Conservation (phyloP, 2,113 vertebrate species). For the Furnarius figulus region DNA sequence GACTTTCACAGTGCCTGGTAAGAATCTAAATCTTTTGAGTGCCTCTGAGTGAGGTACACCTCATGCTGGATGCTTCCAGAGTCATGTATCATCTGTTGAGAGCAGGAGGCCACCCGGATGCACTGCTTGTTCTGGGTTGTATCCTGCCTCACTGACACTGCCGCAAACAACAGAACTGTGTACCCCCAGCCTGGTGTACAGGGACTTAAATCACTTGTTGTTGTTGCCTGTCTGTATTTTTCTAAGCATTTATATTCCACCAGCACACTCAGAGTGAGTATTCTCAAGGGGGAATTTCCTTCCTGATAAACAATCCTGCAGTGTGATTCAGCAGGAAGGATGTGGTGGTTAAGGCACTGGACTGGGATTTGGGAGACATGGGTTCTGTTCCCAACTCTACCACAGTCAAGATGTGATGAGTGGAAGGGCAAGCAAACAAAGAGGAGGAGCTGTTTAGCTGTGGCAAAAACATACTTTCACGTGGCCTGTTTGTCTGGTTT, state of each 20-base stretch:
- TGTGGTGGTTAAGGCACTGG: slow-evolving; percentile 50
- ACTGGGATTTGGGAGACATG: slow-evolving; percentile 15
- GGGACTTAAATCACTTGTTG: slow-evolving; percentile 1
- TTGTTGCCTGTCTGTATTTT: slow-evolving; percentile 23
- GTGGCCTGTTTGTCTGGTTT: neutral
- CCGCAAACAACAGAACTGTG: neutral
- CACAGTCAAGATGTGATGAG: slow-evolving; percentile 10
- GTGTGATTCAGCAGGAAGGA: slow-evolving; percentile 61
- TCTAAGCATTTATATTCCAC: slow-evolving; percentile 33
- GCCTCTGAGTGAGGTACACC: neutral
- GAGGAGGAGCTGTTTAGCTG: neutral
- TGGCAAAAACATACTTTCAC: neutral
- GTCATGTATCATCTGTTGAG: fast-evolving
- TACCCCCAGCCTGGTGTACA: neutral
- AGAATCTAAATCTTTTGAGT: neutral
- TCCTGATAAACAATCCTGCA: slow-evolving; percentile 51
- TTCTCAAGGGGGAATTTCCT: slow-evolving; percentile 51
- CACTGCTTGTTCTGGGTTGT: neutral
- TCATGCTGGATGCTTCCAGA: neutral
- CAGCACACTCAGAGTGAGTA: slow-evolving; percentile 1
- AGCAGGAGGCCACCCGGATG: neutral
- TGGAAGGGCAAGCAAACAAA: slow-evolving; percentile 43
- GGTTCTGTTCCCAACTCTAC: slow-evolving; percentile 28
- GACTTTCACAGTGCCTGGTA: neutral
- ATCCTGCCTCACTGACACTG: neutral